phyloP scores from a whole-genome alignment of 2,113 vertebrate genomes.

The Hucho hucho region DNA sequence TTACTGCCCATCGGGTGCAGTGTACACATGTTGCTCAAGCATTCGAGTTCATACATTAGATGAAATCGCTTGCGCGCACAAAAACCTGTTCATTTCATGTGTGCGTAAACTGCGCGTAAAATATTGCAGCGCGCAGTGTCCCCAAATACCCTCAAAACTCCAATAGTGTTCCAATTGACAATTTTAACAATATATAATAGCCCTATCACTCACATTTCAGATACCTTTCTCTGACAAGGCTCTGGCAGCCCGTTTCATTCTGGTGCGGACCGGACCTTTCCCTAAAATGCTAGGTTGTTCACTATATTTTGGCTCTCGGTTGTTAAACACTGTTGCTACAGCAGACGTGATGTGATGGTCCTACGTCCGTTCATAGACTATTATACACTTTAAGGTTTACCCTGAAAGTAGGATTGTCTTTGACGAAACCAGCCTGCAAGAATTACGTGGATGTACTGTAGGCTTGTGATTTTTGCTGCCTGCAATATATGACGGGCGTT shows the following conservation, averaged over 20 bases:
- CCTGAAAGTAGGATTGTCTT: no score
- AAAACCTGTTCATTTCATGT: background rate
- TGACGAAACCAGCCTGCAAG: background rate
- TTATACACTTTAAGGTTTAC: no score
- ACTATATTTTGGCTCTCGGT: no score
- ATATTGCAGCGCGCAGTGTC: constrained; percentile 1
- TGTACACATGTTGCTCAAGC: constrained; percentile 30
- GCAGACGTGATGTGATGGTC: no score
- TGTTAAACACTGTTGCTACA: no score
- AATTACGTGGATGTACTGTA: background rate
- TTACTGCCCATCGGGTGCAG: constrained; percentile 35
- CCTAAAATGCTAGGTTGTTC: no score
- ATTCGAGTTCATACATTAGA: constrained; percentile 7
- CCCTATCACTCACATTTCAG: no score
- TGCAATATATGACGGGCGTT: constrained; percentile 20
- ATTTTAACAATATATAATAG: no score
- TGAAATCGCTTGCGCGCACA: background rate
- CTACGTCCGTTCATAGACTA: no score
- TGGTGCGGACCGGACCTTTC: no score
- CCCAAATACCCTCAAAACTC: background rate
- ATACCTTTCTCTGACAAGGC: no score
- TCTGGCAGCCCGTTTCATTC: no score
- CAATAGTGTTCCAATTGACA: background rate
- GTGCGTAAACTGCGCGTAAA: constrained; percentile 1
- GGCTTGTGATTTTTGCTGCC: constrained; percentile 16